Evolutionary conservation across 1,140 invertebrate genomes (phyloP), one percentile per base, ranked within the genome.

Genomic region (Chironomus striatipennis): DNA sequence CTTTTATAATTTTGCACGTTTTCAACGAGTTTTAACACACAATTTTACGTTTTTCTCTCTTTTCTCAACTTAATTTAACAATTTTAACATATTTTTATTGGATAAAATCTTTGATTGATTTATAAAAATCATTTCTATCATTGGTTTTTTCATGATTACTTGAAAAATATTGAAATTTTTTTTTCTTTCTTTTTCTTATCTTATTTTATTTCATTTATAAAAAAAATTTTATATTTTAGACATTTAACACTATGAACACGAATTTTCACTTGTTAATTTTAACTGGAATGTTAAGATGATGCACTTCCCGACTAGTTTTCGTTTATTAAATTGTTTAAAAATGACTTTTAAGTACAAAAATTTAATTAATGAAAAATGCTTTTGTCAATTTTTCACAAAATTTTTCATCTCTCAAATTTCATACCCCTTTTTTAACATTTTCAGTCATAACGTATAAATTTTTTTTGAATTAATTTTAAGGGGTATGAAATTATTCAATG

Each of bases 121-220:
- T 57, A 57, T 57, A 57, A 57, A 57, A 57, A 57, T 57, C 47
- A n/a, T 57, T 57, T 57, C n/a, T 57, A 57, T 57, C 47, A 57
- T n/a, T 12, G n/a, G 47, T 57, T 57, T 57, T n/a, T 57, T 57
- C 47, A 57, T 57, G 47, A 57, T 57, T 57, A 57, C 12, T 34
- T 5, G 24, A 57, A 57, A 57, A n/a, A n/a, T n/a, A 4, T 57
- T 57, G 4, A 57, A 47, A 57, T n/a, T n/a, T 57, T 12, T 2
- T 5, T n/a, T n/a, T n/a, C n/a, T n/a, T n/a, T n/a, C n/a, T n/a
- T n/a, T n/a, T 57, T 57, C n/a, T 57, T n/a, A 57, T n/a, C 12
- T 8, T 12, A 47, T 12, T 4, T 47, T 57, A n/a, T 57, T 57
- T 57, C 47, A 57, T n/a, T n/a, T n/a, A 57, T 10, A n/a, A 57